These are phyloP conservation scores for Vulpes lagopus DNA, from an alignment of 2,113 vertebrate species.

Conservation along the genomic window DNA sequence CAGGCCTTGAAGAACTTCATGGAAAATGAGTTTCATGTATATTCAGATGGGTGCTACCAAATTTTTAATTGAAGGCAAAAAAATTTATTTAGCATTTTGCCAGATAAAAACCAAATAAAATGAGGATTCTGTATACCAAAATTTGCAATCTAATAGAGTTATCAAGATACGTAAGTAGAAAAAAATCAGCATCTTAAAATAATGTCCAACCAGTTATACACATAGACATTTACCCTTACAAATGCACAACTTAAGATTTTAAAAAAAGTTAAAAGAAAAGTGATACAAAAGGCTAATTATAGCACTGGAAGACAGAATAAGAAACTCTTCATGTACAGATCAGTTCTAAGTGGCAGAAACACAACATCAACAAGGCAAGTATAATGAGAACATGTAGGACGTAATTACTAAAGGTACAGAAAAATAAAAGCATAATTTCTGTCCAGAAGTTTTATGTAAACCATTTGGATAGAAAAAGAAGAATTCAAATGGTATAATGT, in stretches of 20 bases:
- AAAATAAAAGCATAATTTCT: not conserved
- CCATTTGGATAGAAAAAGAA: not conserved
- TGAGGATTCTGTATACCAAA: not conserved
- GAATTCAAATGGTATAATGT: not conserved
- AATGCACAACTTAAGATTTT: not conserved
- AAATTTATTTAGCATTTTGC: not conserved
- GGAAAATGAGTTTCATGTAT: not conserved
- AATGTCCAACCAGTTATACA: not conserved
- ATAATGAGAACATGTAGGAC: not conserved
- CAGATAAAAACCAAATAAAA: not conserved
- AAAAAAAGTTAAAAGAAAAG: not conserved
- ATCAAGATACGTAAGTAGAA: not conserved
- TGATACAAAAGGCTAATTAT: not conserved
- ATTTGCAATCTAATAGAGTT: not conserved
- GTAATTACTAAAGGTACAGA: not conserved
- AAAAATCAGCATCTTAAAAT: not conserved
- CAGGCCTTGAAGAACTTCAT: not conserved
- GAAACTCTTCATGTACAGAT: not conserved
- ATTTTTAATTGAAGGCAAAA: not conserved
- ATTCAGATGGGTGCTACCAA: not conserved
- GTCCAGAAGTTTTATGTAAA: not conserved
- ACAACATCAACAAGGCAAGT: not conserved
- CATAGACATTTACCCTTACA: not conserved
- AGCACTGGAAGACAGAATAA: not conserved
- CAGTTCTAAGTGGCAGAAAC: not conserved